Evolutionary conservation across 1,140 invertebrate genomes (phyloP), one percentile per base, ranked within the genome.

Genomic region (Zaprionus kolodkinae): DNA sequence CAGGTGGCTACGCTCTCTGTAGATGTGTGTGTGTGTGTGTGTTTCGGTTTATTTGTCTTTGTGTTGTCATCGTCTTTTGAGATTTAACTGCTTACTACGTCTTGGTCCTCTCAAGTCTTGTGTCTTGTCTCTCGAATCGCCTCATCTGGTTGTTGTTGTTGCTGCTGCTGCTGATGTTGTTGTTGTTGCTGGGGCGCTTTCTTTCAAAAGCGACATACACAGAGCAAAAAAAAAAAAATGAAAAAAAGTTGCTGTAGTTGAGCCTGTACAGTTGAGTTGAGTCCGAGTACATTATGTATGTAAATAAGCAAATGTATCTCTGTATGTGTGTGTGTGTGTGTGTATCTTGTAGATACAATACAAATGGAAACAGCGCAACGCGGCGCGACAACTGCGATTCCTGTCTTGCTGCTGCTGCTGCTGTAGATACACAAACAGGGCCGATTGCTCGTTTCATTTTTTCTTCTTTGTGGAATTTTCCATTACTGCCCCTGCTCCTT

Each of bases 221-320:
- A 30, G 27, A 30, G 27, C 1, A 30, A 30, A 30, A 57, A 54
- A 30, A 54, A 70, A 62, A 55, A 30, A 33, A 27, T 17, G 63
- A 56, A 63, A 56, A 30, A 35, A 27, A 21, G 38, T 54, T 73
- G 60, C 50, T 48, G 62, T 65, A 67, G 77, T 68, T 72, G 68
- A 76, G 63, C 64, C 70, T 80, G 78, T 80, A 79, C 78, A 80
- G 78, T 80, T 75, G 78, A 67, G 78, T 66, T 63, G 50, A 66
- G 64, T 66, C 56, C 62, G 70, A 80, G 73, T 72, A 72, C 57
- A 81, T 77, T 81, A 81, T 82, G 70, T 81, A 82, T 82, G 79
- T 82, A 82, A 81, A 82, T 81, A 74, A 73, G 74, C 78, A 81
- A 67, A 75, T 59, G 40, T 61, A 60, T 35, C 30, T 30, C 1